Evolutionary conservation across 2,797 vertebrate genomes (phyloP), one percentile per base, ranked within the genome.

Genomic region (Helostoma temminkii): DNA sequence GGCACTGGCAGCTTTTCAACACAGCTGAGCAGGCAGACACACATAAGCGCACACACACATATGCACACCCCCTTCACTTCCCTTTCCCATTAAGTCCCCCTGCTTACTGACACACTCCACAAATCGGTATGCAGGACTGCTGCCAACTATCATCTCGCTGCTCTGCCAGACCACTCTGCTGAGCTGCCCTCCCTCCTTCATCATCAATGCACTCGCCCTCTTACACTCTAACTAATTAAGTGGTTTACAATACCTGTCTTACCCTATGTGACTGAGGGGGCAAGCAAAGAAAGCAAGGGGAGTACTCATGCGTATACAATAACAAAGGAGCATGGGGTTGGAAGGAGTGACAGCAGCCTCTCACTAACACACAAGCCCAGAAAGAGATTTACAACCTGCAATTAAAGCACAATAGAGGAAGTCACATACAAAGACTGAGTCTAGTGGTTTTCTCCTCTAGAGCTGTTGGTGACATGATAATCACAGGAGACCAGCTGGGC

Each of bases 1-100:
- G 84, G 86, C 79, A 78, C 81, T 89, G 87, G 89, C 91, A 87
- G 78, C 78, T 72, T 86, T 90, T 91, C 89, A 91, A 82, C 87
- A 91, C 91, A 92, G 91, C 88, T 88, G 90, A 93, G 90, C 54
- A 62, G 72, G 71, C 79, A 9, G 74, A 48, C 78, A 57, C 64
- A 69, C 81, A 71, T 57, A 64, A 49, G 37, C 26, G 30, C 57
- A 16, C 34, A 32, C 42, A 45, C 54, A 60, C 60, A 52, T 9
- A 62, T 26, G 10, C 69, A 52, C 66, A 5, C 74, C 48, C 75
- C 52, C 68, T 41, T 49, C 19, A 4, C 58, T 74, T 18, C 16
- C 5, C 55, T 50, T 65, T 59, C 73, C 64, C 69, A 79, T 86
- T 89, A 82, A 83, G 66, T 25, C 66, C 58, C 36, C 48, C 66